Conservation (phyloP, 2,113 vertebrate genomes). For the Pygoscelis adeliae region DNA sequence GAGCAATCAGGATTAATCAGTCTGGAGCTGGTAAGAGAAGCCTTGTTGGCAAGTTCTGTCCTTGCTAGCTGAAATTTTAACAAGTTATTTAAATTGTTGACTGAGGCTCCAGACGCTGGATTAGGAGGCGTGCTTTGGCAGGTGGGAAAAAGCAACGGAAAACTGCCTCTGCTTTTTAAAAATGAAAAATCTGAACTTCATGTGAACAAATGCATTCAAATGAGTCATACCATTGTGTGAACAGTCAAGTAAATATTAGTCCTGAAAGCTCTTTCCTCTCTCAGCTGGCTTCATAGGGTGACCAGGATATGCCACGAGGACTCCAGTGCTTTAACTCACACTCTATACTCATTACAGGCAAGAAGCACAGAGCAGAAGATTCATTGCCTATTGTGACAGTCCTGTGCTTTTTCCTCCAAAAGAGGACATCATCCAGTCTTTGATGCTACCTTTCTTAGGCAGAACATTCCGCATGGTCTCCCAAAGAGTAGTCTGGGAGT, state of each 20-base stretch:
- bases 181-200: neutral
- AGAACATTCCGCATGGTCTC: neutral
- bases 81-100: neutral
- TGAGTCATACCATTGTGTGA: neutral
- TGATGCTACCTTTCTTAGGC: neutral
- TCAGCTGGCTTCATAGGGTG: neutral
- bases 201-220: neutral
- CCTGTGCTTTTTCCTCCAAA: neutral
- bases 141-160: neutral
- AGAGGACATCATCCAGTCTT: neutral
- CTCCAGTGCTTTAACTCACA: neutral
- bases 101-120: neutral
- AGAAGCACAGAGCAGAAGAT: no score
- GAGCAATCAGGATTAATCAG: neutral
- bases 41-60: neutral
- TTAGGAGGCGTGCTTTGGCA: neutral
- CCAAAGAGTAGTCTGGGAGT: neutral
- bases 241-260: neutral
- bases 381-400: no score
- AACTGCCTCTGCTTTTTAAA: neutral
- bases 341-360: neutral
- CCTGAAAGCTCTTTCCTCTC: neutral
- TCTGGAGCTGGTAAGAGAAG: neutral
- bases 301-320: accelerated
- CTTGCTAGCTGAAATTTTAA: neutral